Evolutionary conservation across 2,888 invertebrate genomes (phyloP).

Genomic region (Syritta pipiens): DNA sequence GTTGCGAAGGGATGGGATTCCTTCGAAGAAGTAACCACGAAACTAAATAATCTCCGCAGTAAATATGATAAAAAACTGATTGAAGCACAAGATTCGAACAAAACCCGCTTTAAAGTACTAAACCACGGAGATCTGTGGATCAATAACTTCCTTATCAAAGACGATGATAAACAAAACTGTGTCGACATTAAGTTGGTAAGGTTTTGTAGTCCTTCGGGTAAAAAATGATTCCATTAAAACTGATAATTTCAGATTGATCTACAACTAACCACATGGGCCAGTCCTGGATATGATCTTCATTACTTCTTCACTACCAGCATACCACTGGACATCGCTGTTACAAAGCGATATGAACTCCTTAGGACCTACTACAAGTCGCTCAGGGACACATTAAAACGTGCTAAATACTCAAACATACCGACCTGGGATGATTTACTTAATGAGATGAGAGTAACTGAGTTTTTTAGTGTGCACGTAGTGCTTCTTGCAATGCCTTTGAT

Average conservation of each 20-base stretch:
- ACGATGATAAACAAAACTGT: conserved; percentile 72
- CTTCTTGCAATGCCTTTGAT: background rate
- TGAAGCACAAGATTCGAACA: background rate
- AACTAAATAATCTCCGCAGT: background rate
- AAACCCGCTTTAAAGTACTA: conserved; percentile 71
- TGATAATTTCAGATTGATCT: conserved; percentile 40
- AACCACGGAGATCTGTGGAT: conserved; percentile 79
- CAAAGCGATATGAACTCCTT: conserved; percentile 20
- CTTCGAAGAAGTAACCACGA: background rate
- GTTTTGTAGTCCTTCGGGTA: no score
- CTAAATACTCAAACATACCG: conserved; percentile 16
- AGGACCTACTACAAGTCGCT: conserved; percentile 24
- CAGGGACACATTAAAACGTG: background rate
- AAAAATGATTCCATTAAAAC: no score
- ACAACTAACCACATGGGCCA: conserved; percentile 7
- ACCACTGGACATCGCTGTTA: conserved; percentile 4
- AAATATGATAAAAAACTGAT: background rate
- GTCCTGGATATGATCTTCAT: conserved; percentile 19
- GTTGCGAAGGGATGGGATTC: conserved; percentile 1
- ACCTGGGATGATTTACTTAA: conserved; percentile 33
- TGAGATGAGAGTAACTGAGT: conserved; percentile 50
- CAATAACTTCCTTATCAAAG: conserved; percentile 79
- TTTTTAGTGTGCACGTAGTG: conserved; percentile 29
- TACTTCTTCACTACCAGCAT: conserved; percentile 23
- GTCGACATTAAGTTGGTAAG: conserved; percentile 75